Base-by-base conservation (phyloP, 2,113 vertebrate species). In the Clupea harengus region DNA sequence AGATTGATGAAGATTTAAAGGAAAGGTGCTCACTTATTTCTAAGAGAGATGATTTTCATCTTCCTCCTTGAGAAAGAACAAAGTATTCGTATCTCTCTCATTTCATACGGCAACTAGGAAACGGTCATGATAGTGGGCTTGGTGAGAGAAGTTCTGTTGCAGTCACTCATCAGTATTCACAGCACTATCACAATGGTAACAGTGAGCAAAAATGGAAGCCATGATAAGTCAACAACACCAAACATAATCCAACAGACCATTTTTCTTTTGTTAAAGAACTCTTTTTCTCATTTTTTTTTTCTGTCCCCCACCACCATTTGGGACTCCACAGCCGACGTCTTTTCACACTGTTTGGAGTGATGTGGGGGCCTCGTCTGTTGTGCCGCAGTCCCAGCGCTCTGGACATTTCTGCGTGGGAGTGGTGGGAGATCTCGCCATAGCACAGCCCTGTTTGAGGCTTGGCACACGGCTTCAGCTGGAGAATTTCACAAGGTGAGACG, bases 1-100 rank as follows among this genome's bases (percentile, higher is more conserved):
- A 81, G 87, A 89, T 88, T 89, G 89, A 89, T 87, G 86, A 87
- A 87, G 83, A 90, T 85, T 88, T 83, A 75, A 86, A 72, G 18
- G 86, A 82, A 81, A 60, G 81, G 86, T 83, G 83, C 84, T 84
- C 25, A 72, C 32, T 72, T 3, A 72, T 72, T 72, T 72, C 28
- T 8, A 72, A 72, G 64, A 72, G 32, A 72, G 28, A 32, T 32
- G 64, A 15, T 32, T 32, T 72, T 25, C 64, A 11, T 72, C 64
- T 32, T 15, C 25, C 64, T 72, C 64, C 64, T 15, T 72, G 28
- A 72, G 25, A 13, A 72, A 72, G 8, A 11, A 28, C 28, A 25
- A 32, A 72, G 32, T 28, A 13, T 28, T 25, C 22, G 11, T 60
- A 60, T 20, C 54, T 20, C 18, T 3, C 54, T 20, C 4, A 20